Conservation (phyloP, 2,888 invertebrate species). For the Drosophila kuntzei region DNA sequence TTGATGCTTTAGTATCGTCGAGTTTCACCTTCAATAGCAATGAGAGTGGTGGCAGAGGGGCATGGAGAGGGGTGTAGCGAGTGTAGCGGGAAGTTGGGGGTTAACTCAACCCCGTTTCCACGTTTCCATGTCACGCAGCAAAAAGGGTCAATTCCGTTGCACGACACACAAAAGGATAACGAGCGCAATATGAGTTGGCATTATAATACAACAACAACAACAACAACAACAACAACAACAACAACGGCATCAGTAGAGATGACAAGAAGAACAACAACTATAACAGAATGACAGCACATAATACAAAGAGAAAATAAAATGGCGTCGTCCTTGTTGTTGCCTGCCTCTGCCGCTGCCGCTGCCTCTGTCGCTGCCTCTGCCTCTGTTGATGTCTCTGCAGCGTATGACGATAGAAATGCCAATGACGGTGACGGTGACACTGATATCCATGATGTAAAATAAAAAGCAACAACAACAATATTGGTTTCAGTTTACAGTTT, state of each 20-base stretch:
- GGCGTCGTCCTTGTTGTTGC: conserved; percentile 57
- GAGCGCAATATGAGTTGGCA: conserved; percentile 83
- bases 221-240: conserved; percentile 30
- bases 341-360: conserved; percentile 8
- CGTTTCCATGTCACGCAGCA: conserved; percentile 70
- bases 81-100: background rate
- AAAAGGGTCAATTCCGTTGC: conserved; percentile 82
- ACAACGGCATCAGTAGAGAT: conserved; percentile 21
- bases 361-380: conserved; percentile 15
- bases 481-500: conserved; percentile 76
- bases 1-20: conserved; percentile 75
- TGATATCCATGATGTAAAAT: conserved; percentile 35
- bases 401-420: conserved; percentile 63
- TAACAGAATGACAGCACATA: conserved; percentile 55
- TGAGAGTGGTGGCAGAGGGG: background rate
- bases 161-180: conserved; percentile 82
- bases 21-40: conserved; percentile 55
- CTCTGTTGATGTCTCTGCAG: conserved; percentile 43
- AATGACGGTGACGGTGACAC: conserved; percentile 51
- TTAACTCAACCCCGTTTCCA: conserved; percentile 24
- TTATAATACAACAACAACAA: conserved; percentile 72
- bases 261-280: conserved; percentile 28
- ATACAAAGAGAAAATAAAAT: conserved; percentile 78
- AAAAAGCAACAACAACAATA: conserved; percentile 25
- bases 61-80: background rate